Conservation (phyloP, 2,888 invertebrate species). For the Acleris cristana region DNA sequence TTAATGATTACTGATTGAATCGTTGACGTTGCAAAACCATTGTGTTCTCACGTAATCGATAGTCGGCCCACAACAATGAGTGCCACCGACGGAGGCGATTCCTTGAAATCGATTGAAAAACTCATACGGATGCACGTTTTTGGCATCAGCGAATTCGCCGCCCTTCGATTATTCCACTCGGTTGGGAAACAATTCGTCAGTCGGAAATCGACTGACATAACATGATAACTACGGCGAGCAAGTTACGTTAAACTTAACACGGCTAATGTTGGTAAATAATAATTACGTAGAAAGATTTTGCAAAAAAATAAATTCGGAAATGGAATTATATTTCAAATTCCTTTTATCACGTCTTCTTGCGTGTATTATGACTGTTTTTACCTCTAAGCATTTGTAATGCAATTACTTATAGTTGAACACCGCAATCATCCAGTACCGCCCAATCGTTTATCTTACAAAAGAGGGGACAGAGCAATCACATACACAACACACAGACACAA, state of each 20-base stretch:
- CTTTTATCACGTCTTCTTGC: too few relatives aligned
- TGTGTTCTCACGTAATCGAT: conserved; percentile 81
- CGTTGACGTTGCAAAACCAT: conserved; percentile 71
- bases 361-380: too few relatives aligned
- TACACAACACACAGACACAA: neutral
- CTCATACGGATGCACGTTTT: conserved; percentile 81
- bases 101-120: conserved; percentile 80
- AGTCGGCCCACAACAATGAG: conserved; percentile 77
- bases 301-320: too few relatives aligned
- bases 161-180: conserved; percentile 67
- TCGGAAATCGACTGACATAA: conserved; percentile 11
- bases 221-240: conserved; percentile 5
- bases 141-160: conserved; percentile 78
- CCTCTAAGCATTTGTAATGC: neutral
- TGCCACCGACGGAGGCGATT: conserved; percentile 79
- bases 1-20: conserved; percentile 58
- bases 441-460: neutral
- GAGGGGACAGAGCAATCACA: neutral
- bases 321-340: too few relatives aligned
- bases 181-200: conserved; percentile 53
- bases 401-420: neutral
- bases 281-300: too few relatives aligned
- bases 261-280: neutral
- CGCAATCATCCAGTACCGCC: neutral
- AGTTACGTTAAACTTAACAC: neutral